Evolutionary conservation across 2,113 vertebrate species (phyloP).

Genomic region (Anolis sagrei): DNA sequence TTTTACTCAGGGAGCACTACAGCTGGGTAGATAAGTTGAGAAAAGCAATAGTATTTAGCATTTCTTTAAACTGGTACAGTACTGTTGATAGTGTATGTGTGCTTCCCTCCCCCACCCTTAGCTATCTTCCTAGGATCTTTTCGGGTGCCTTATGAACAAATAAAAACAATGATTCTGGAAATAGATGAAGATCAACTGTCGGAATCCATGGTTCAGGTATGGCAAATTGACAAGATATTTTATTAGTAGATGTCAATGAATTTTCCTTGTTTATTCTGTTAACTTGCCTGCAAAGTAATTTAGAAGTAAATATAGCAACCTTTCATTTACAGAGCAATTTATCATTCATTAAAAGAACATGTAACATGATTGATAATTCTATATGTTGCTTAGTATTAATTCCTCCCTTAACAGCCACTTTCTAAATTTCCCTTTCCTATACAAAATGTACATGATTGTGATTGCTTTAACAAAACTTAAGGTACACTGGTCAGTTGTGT

Average conservation of each 20-base stretch:
- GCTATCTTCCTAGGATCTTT: constrained; percentile 97
- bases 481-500: too few species aligned
- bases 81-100: constrained; percentile 37
- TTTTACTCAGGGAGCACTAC: not conserved
- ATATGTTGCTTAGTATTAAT: not conserved
- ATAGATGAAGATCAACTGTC: constrained; percentile 93
- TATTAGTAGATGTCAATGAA: not conserved
- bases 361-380: constrained; percentile 43
- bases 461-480: too few species aligned
- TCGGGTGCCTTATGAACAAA: constrained; percentile 94
- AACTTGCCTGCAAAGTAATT: constrained; percentile 40
- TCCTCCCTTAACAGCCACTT: constrained; percentile 18
- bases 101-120: constrained; percentile 52
- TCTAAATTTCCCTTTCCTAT: constrained; percentile 37
- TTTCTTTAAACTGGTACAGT: constrained; percentile 14
- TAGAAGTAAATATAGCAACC: constrained; percentile 40
- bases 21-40: not conserved
- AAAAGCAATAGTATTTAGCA: not conserved
- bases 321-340: constrained; percentile 47
- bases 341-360: constrained; percentile 42
- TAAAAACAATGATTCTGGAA: constrained; percentile 91
- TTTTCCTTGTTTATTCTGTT: too few species aligned
- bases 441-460: too few species aligned
- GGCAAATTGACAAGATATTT: not conserved
- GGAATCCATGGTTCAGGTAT: constrained; percentile 97